Evolutionary conservation across 1,140 invertebrate genomes (phyloP).

Genomic region (Drepana arcuata): DNA sequence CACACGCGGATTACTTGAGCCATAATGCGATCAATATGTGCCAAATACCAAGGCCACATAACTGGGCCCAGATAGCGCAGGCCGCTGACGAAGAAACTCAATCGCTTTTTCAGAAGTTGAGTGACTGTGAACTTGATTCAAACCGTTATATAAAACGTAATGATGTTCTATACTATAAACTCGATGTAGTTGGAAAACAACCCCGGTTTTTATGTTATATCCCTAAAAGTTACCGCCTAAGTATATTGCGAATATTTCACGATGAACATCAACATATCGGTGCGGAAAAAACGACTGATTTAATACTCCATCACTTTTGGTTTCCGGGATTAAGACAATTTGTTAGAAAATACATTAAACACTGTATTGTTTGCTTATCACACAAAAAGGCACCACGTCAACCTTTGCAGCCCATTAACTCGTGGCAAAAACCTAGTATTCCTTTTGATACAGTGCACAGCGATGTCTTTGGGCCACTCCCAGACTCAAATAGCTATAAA

Average conservation of each 20-base stretch:
- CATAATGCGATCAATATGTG: conserved; percentile 11
- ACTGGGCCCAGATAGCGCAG: conserved; percentile 11
- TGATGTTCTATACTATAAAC: conserved; percentile 7
- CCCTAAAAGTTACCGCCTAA: conserved; percentile 7
- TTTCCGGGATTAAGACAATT: no score
- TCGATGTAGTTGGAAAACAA: conserved; percentile 2
- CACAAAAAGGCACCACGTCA: no score
- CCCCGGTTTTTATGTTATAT: conserved; percentile 5
- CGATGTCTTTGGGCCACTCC: no score
- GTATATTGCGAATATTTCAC: conserved; percentile 19
- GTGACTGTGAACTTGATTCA: conserved; percentile 2
- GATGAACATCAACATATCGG: conserved; percentile 22
- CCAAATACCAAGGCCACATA: conserved; percentile 1
- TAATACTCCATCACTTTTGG: conserved; percentile 17
- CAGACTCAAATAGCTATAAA: no score
- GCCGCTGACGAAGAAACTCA: conserved; percentile 8
- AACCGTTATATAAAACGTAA: conserved; percentile 1
- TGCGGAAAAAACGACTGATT: conserved; percentile 13
- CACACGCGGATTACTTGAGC: conserved; percentile 30
- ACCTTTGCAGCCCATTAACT: no score
- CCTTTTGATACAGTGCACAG: no score
- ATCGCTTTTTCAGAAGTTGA: conserved; percentile 1
- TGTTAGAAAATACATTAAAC: no score
- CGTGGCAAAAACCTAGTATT: no score
- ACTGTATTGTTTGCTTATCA: no score